A percentile compares a stretch with the other conserved stretches of the same genome.
phyloP scores from a whole-genome alignment of 1,140 invertebrate species.

The Eriosoma lanigerum region DNA sequence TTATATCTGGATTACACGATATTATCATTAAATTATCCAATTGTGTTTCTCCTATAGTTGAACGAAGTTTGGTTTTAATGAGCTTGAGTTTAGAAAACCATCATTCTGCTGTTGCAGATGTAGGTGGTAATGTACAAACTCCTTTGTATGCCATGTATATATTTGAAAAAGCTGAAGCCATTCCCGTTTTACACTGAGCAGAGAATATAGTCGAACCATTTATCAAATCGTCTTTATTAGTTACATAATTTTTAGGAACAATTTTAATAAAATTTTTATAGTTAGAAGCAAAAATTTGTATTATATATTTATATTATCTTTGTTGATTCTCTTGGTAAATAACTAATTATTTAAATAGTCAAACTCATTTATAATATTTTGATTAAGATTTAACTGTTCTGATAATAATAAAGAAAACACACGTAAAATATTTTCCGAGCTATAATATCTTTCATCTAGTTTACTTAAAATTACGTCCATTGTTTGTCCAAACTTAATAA shows the following conservation, averaged over 20 bases:
- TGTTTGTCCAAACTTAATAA: not conserved
- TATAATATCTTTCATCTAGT: not conserved
- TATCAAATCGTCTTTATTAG: not conserved
- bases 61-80: not conserved
- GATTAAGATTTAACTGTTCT: not conserved
- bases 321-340: not conserved
- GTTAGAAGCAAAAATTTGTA: conserved; percentile 6
- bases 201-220: not conserved
- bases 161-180: not conserved
- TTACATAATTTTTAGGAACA: not conserved
- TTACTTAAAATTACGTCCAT: conserved; percentile 2
- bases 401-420: not conserved
- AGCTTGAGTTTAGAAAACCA: conserved; percentile 2
- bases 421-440: not conserved
- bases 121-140: not conserved
- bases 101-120: not conserved
- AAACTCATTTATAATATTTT: not conserved
- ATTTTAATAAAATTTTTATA: conserved; percentile 3
- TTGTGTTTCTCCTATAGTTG: not conserved
- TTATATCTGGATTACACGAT: not conserved
- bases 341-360: not conserved
- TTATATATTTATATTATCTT: not conserved
- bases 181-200: not conserved
- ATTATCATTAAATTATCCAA: conserved; percentile 12
- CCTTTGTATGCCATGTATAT: not conserved